phyloP scores from a whole-genome alignment of 2,797 vertebrate genomes.

The Brachyalestes nurse region DNA sequence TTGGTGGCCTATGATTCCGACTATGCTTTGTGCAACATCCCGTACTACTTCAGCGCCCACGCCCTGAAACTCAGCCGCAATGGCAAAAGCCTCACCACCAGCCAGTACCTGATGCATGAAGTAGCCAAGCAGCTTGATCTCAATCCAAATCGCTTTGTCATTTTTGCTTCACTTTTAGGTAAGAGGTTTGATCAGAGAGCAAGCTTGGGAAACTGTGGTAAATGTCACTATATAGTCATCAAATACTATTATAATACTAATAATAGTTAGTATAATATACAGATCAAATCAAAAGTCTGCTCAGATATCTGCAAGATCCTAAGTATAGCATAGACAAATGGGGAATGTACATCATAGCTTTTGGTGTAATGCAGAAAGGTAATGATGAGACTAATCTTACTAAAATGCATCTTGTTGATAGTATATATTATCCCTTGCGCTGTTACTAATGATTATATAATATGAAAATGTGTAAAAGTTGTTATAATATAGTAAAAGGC shows the following conservation, averaged over 20 bases:
- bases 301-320: background rate
- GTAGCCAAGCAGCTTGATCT: conserved; percentile 95
- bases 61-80: conserved; percentile 97
- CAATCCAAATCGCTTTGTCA: conserved; percentile 91
- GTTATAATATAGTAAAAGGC: no score
- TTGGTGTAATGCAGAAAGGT: no score
- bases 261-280: background rate
- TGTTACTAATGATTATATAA: no score
- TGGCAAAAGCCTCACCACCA: conserved; percentile 95
- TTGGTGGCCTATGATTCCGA: conserved; percentile 95
- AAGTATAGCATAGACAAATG: background rate
- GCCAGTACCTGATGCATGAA: conserved; percentile 96
- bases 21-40: conserved; percentile 95
- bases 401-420: no score
- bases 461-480: no score
- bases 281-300: background rate
- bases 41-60: conserved; percentile 94
- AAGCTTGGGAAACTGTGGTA: background rate
- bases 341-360: background rate
- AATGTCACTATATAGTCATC: background rate
- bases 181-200: conserved; percentile 47
- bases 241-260: background rate
- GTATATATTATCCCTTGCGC: no score
- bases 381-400: no score
- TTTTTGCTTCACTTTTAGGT: conserved; percentile 97